Evolutionary conservation across 1,140 invertebrate genomes (phyloP), one percentile per base, ranked within the genome.

Genomic region (Diachasmimorpha longicaudata): DNA sequence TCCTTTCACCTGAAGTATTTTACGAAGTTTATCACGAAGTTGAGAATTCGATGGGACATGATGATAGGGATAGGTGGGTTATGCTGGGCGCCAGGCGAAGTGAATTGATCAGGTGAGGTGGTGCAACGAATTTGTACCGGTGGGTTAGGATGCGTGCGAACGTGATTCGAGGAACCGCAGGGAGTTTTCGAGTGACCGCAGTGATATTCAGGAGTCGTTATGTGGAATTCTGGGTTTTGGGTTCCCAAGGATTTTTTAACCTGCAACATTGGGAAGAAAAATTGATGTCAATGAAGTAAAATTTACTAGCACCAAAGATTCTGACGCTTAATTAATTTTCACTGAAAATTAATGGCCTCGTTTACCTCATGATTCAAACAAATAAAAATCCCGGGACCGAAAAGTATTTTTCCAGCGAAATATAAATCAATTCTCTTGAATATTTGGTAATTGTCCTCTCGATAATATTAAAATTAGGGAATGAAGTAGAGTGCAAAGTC

Each of bases 401-500:
- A n/a, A n/a, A n/a, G n/a, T n/a, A n/a, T n/a, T n/a, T n/a, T 31
- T 31, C 31, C 31, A n/a, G 31, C 6, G 31, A 31, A 31, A 31
- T 2, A 3, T 31, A 2, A 31, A 31, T 31, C 6, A 6, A 31
- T 31, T n/a, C 31, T 6, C 31, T 31, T 31, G 31, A 31, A 31
- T 31, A 31, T 31, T 31, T 6, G 2, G 31, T 31, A 2, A 31
- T 31, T 31, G 6, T 31, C 31, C 31, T 31, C 31, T 6, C 31
- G 6, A 31, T 31, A 31, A 31, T 31, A 2, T 31, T 19, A 55
- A 55, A 55, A 19, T 19, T 16, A 55, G 11, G 9, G 1, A 42
- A 42, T 68, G 36, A 74, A 69, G 52, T 31, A 37, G 44, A 70
- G 74, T 69, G 31, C 74, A 75, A 75, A 75, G 67, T 75, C 74